Conservation (phyloP, 2,113 vertebrate genomes). For the Azemiops feae region DNA sequence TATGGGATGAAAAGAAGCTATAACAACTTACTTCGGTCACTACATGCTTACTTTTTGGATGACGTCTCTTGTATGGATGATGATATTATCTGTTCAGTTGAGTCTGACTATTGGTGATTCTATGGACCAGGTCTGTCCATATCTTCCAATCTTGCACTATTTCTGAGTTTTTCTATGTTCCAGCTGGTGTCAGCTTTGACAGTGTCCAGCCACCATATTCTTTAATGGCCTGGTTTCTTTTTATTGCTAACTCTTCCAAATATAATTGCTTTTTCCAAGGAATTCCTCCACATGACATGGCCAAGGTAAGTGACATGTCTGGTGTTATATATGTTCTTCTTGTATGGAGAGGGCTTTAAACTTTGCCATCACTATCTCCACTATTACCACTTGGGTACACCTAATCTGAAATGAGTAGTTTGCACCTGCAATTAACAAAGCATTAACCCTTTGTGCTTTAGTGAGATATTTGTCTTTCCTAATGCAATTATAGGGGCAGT, state of each 20-base stretch:
- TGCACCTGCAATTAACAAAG: neutral
- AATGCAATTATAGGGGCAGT: neutral
- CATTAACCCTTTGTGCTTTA: neutral
- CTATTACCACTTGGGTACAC: neutral
- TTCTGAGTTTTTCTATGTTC: neutral
- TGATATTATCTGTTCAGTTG: neutral
- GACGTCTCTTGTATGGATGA: neutral
- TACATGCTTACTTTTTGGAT: neutral
- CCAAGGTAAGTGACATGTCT: neutral
- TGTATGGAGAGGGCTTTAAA: neutral
- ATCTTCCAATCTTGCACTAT: neutral
- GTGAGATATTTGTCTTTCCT: neutral
- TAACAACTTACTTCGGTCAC: neutral
- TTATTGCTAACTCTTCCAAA: neutral
- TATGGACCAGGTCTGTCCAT: neutral
- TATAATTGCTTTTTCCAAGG: neutral
- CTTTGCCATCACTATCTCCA: neutral
- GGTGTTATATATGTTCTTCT: neutral
- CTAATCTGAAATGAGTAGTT: neutral
- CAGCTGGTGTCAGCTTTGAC: neutral
- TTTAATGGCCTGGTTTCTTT: neutral
- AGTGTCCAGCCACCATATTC: neutral
- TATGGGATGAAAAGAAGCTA: neutral
- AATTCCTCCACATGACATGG: neutral
- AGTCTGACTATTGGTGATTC: neutral